Percentiles rank a stretch among this genome's conserved stretches.
Evolutionary conservation across 2,797 vertebrate genomes (phyloP).

Genomic region (Sebastolobus alascanus): DNA sequence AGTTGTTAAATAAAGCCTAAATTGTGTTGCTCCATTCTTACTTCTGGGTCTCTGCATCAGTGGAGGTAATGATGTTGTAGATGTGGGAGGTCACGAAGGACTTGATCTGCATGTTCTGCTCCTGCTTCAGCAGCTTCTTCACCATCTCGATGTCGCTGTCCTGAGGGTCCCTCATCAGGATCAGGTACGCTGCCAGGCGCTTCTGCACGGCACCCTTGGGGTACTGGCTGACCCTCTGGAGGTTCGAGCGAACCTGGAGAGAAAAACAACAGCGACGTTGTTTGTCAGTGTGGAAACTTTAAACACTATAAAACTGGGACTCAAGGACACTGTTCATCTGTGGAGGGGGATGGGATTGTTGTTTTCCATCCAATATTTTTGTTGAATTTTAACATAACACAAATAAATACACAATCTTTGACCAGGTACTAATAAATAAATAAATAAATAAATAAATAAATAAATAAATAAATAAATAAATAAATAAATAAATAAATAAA

Average conservation of each 20-base stretch:
- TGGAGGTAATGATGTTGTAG: slow-evolving; percentile 90
- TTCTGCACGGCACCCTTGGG: slow-evolving; percentile 87
- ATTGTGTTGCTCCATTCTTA: slow-evolving; percentile 77
- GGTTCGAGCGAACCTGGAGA: slow-evolving; percentile 84
- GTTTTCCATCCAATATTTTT: too few species aligned
- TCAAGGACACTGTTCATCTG: neutral
- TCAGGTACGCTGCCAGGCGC: slow-evolving; percentile 92
- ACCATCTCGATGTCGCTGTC: slow-evolving; percentile 84
- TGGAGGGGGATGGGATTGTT: neutral
- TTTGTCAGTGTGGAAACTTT: neutral
- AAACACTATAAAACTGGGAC: neutral
- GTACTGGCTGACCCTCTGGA: slow-evolving; percentile 88
- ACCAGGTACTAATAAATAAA: too few species aligned
- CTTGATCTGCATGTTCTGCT: slow-evolving; percentile 90
- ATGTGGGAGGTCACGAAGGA: slow-evolving; percentile 92
- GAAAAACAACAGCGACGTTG: slow-evolving; percentile 19
- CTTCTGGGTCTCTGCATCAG: slow-evolving; percentile 84
- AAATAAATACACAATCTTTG: too few species aligned
- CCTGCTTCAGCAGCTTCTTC: slow-evolving; percentile 83
- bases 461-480: too few species aligned
- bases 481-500: too few species aligned
- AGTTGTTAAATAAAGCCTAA: neutral
- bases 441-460: too few species aligned
- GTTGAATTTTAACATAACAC: too few species aligned
- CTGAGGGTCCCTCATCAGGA: slow-evolving; percentile 90